Evolutionary conservation across 1,140 invertebrate genomes (phyloP).

Genomic region (Samia ricini): DNA sequence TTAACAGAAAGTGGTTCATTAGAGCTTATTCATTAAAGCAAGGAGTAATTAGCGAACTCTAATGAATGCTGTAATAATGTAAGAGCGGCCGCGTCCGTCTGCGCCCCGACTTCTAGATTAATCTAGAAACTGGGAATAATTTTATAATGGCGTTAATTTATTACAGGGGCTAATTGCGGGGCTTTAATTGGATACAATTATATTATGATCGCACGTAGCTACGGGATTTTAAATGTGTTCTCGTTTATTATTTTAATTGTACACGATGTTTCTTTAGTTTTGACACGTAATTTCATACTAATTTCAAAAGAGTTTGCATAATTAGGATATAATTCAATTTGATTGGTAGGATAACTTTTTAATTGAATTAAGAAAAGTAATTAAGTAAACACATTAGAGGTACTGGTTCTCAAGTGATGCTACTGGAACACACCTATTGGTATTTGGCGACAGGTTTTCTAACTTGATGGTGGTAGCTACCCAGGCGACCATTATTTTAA

Average conservation of each 20-base stretch:
- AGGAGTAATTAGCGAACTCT: conserved; percentile 91
- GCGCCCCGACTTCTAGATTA: conserved; percentile 74
- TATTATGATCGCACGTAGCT: background rate
- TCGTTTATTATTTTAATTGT: conserved; percentile 1
- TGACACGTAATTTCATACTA: too few species aligned
- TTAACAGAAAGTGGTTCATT: conserved; percentile 92
- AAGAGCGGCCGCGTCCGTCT: conserved; percentile 76
- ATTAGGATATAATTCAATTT: too few species aligned
- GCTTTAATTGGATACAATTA: conserved; percentile 39
- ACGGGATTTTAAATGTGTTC: conserved; percentile 2
- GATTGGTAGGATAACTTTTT: too few species aligned
- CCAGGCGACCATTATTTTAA: too few species aligned
- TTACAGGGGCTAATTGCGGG: conserved; percentile 68
- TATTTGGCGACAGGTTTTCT: too few species aligned
- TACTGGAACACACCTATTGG: too few species aligned
- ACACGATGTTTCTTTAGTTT: too few species aligned
- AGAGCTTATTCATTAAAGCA: conserved; percentile 92
- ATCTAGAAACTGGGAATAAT: conserved; percentile 73
- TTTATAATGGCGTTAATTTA: conserved; percentile 74
- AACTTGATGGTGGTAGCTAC: too few species aligned
- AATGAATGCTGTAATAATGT: conserved; percentile 84
- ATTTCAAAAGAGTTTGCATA: too few species aligned
- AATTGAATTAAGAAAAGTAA: too few species aligned
- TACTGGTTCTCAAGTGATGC: too few species aligned
- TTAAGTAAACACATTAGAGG: too few species aligned